Conservation (phyloP, 2,797 vertebrate species). For the Phylloscopus collybita region DNA sequence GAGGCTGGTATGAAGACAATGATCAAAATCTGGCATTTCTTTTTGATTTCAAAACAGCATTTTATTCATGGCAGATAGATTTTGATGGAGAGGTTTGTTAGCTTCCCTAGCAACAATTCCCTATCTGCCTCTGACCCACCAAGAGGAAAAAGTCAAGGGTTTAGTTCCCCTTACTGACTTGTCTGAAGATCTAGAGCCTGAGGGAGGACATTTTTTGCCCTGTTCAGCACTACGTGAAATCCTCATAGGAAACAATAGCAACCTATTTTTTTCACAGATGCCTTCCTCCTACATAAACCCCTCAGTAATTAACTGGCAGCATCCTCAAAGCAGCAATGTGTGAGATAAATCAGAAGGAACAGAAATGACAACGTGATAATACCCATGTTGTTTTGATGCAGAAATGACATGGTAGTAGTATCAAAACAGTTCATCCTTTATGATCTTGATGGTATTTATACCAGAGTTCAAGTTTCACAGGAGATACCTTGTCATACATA, state of each 20-base stretch:
- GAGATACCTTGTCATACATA: neutral
- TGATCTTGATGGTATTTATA: neutral
- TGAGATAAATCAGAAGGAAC: neutral
- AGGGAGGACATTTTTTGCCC: neutral
- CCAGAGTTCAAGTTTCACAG: neutral
- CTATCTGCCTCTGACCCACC: neutral
- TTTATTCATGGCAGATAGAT: neutral
- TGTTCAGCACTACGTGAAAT: neutral
- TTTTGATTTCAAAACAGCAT: neutral
- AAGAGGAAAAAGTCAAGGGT: neutral
- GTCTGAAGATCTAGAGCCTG: neutral
- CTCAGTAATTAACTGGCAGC: conserved; percentile 20
- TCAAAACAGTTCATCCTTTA: neutral
- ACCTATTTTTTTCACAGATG: neutral
- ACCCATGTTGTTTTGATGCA: neutral
- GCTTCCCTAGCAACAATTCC: neutral
- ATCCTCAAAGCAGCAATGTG: neutral
- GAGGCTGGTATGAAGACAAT: neutral
- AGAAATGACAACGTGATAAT: neutral
- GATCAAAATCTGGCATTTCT: neutral
- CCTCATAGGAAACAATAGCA: neutral
- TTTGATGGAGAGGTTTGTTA: neutral
- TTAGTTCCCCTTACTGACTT: neutral
- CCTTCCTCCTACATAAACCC: neutral
- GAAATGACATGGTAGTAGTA: neutral